Base-by-base conservation (phyloP, 2,888 invertebrate genomes). In the Trissonchulus latispiculum region DNA sequence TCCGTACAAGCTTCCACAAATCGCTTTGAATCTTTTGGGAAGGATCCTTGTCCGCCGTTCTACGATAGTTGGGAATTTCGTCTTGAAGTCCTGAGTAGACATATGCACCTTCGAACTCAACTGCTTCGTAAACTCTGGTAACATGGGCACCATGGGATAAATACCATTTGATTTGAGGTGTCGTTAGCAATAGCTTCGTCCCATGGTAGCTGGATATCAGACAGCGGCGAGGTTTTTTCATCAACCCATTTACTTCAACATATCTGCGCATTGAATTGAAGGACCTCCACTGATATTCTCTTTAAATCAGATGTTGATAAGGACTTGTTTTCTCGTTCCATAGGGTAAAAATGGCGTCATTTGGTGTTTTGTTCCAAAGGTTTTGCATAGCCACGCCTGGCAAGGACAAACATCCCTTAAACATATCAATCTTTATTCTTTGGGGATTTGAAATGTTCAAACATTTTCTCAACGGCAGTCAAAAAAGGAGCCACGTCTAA, bases 401-500 rank as follows among this genome's bases (percentile, higher is more conserved):
- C 74, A 3, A 75, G 75, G 15, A 73, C 71, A 18, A 37, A 77
- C 59, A 73, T 72, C 3, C 64, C 74, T 37, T 64, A 70, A 70
- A 70, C 3, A 70, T 70, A 70, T 70, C 70, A 2, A 70, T 31
- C 29, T 31, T 31, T n/a, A n/a, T n/a, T n/a, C n/a, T n/a, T n/a
- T 8, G 28, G 59, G 15, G 3, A 2, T 37, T 70, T 76, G 1
- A 69, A 76, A n/a, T 18, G 69, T 8, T 62, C 72, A 29, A 75
- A 76, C 70, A 78, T 78, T 74, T 61, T 74, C 1, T 61, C 76
- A 2, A 72, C 72, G 32, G 77, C 77, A 66, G 68, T 73, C 18
- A 77, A 72, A 59, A 76, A 77, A 2, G n/a, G 73, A 33, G 71
- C 66, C 32, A 66, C 72, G 2, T 76, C 77, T 23, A 48, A 48